A percentile compares a stretch with the other conserved stretches of the same genome.
phyloP scores from a whole-genome alignment of 1,140 invertebrate genomes.

The Drosophila triauraria region DNA sequence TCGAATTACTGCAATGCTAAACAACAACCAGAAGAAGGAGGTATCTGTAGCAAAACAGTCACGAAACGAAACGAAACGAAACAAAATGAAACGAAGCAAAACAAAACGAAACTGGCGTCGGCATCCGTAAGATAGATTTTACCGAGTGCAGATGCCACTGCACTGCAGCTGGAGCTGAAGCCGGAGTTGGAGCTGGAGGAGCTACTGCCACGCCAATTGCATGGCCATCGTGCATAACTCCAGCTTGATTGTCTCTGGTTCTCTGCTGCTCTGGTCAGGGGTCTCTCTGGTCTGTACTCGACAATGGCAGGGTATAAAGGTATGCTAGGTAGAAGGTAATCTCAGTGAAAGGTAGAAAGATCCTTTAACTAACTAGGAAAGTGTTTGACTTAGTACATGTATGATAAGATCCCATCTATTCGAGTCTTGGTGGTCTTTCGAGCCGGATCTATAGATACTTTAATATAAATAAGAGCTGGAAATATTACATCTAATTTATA shows the following conservation, averaged over 20 bases:
- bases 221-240: constrained; percentile 80
- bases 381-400: too few relatives aligned
- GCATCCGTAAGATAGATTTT: constrained; percentile 78
- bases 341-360: too few relatives aligned
- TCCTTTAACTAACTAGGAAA: too few relatives aligned
- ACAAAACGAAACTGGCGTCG: constrained; percentile 50
- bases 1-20: constrained; percentile 79
- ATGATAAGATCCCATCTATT: neutral
- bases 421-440: too few relatives aligned
- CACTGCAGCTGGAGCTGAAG: neutral
- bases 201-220: constrained; percentile 65
- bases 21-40: constrained; percentile 45
- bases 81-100: constrained; percentile 28
- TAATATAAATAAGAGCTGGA: neutral
- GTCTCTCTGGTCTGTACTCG: constrained; percentile 7
- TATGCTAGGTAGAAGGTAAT: neutral
- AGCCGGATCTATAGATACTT: too few relatives aligned
- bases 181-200: neutral
- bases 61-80: constrained; percentile 27
- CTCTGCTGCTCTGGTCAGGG: constrained; percentile 4
- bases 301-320: neutral
- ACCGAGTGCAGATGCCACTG: constrained; percentile 45
- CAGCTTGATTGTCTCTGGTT: constrained; percentile 64
- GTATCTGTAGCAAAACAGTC: constrained; percentile 64
- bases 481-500: too few relatives aligned